Evolutionary conservation across 2,113 vertebrate species (phyloP), one percentile per base, ranked within the genome.

Genomic region (Cololabis saira): DNA sequence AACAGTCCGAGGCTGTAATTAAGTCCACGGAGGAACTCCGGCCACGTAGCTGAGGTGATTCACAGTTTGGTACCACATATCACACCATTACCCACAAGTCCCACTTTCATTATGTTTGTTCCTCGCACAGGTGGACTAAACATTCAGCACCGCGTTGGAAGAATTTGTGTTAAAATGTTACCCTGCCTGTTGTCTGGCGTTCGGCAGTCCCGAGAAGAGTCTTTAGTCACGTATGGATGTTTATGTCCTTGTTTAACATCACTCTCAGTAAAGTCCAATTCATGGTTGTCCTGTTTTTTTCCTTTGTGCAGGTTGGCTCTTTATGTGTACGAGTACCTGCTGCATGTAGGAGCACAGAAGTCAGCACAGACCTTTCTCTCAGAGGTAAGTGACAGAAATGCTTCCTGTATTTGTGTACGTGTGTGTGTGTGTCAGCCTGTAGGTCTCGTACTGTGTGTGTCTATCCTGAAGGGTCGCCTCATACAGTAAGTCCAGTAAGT

Each of bases 301-400:
- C 78, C 2, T 80, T 41, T 61, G 52, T 76, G 43, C 92, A 99
- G 97, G 91, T 95, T 99, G 96, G 97, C 97, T 71, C 95, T 99
- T 74, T 98, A 99, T 18, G 97, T 99, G 77, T 99, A 99, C 76
- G 97, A 99, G 86, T 99, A 99, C 91, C 94, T 99, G 92, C 96
- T 99, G 90, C 97, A 99, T 93, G 96, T 98, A 87, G 97, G 97
- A 93, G 97, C 97, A 64, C 97, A 99, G 95, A 99, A 99, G 93
- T 98, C 97, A 30, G 97, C 97, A 80, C 97, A 99, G 92, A 99
- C 97, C 2, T 99, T 99, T 90, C 94, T 99, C 71, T 99, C 97
- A 89, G 97, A 99, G 97, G 97, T 99, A 94, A 87, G 96, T 92
- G 64, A 61, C 76, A 47, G 50, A 18, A 9, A 59, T 40, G 43